Base-by-base conservation (phyloP, 2,113 vertebrate genomes). In the Taurulus bubalis region DNA sequence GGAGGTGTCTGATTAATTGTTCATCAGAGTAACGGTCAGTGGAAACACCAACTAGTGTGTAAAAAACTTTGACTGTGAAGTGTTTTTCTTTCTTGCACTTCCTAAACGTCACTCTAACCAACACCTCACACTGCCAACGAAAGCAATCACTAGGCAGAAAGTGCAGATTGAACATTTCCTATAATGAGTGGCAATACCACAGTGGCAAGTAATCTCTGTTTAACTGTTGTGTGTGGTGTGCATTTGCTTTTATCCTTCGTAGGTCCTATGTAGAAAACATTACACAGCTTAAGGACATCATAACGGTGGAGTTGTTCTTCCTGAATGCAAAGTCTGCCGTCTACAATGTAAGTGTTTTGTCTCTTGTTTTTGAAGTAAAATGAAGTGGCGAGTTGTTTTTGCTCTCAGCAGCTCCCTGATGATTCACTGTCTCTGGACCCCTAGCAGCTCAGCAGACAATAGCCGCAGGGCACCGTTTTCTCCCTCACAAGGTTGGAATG, bases 221-320 rank as follows among this genome's bases (percentile, higher is more conserved):
- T 32, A 38, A 55, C 16, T 18, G 2, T 34, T 59, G 42, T 45
- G 42, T 45, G 40, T 45, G 42, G 34, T 9, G 7, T 77, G 18
- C 1, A 28, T 83, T n/a, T 89, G 26, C 69, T 79, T 71, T 82
- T 26, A 40, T 65, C 69, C 34, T 45, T 93, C 89, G 7, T 85
- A 99, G 98, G 93, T 99, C 99, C 94, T 99, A 99, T 86, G 96
- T 99, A 14, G 98, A 99, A 88, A 99, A 96, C 90, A 99, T 99
- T 85, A 97, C 97, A 0, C 98, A 97, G 87, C 93, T 99, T 9
- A 99, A 98, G 91, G 98, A 99, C 85, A 97, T 97, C 58, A 97
- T 97, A 42, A 99, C 98, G 24, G 97, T 99, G 2, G 98, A 99
- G 80, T 87, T 99, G 45, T 99, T 99, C 93, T 99, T 98, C 93